Evolutionary conservation across 1,140 invertebrate species (phyloP).

Genomic region (Argopecten irradians): DNA sequence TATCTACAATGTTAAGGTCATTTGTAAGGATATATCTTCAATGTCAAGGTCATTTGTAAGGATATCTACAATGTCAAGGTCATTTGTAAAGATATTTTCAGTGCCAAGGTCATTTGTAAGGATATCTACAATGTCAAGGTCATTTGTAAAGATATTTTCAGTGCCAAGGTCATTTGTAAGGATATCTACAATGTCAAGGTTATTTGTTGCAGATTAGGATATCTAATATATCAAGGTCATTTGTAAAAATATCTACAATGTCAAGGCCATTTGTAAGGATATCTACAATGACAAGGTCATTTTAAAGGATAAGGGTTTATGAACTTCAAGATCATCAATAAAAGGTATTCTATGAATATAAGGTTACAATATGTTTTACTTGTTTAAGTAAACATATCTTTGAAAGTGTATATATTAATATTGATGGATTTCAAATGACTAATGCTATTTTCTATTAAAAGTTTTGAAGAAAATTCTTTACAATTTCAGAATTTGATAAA

Average conservation of each 20-base stretch:
- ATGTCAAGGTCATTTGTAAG: background rate
- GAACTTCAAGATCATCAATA: background rate
- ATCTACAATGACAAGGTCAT: background rate
- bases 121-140: background rate
- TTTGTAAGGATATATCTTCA: background rate
- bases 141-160: background rate
- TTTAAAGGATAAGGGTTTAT: background rate
- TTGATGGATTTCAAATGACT: too few species aligned
- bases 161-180: background rate
- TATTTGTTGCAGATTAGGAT: background rate
- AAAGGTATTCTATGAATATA: background rate
- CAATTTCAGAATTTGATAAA: constrained; percentile 73
- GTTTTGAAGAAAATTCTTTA: background rate
- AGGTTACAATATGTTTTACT: too few species aligned
- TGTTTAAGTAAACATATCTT: too few species aligned
- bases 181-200: background rate
- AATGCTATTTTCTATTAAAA: too few species aligned
- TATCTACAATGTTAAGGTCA: background rate
- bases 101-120: background rate
- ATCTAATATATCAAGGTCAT: background rate
- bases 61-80: too few species aligned
- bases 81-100: too few species aligned
- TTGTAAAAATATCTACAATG: background rate
- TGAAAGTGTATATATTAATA: too few species aligned
- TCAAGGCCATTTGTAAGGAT: background rate